Evolutionary conservation across 2,888 invertebrate genomes (phyloP).

Genomic region (Sussaba pulchella): DNA sequence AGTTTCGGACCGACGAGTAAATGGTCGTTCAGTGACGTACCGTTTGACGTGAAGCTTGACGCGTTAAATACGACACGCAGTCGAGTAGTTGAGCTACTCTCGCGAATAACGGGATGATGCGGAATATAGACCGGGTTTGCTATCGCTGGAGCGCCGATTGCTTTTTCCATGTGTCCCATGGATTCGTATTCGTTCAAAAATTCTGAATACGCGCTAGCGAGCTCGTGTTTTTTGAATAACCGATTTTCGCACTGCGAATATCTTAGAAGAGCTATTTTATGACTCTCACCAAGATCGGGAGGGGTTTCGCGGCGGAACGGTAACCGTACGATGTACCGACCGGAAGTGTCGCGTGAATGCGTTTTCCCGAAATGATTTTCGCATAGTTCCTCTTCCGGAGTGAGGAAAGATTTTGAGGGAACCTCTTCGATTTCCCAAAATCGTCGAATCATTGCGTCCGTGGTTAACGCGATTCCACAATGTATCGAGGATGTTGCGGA

Average conservation of each 20-base stretch:
- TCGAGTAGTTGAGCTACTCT: not conserved
- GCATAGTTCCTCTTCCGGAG: constrained; percentile 66
- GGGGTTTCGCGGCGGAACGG: constrained; percentile 66
- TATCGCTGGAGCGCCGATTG: not conserved
- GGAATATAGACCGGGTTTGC: constrained; percentile 9
- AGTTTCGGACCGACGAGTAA: constrained; percentile 54
- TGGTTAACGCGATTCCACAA: constrained; percentile 12
- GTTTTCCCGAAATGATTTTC: constrained; percentile 70
- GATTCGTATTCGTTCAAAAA: constrained; percentile 63
- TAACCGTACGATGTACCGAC: constrained; percentile 71
- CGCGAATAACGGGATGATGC: not conserved
- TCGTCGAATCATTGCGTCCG: not conserved
- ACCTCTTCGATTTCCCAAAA: constrained; percentile 73
- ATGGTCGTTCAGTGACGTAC: constrained; percentile 58
- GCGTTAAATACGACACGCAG: constrained; percentile 25
- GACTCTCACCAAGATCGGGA: constrained; percentile 64
- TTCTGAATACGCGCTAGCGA: constrained; percentile 47
- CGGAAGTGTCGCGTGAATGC: constrained; percentile 63
- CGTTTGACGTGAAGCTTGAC: constrained; percentile 52
- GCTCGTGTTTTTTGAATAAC: constrained; percentile 51
- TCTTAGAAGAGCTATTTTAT: constrained; percentile 69
- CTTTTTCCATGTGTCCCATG: constrained; percentile 61
- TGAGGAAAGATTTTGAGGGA: constrained; percentile 44
- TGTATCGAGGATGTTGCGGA: not conserved
- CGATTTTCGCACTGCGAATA: constrained; percentile 16